Conservation (phyloP, 1,140 invertebrate species). For the Drosophila tsacasi region DNA sequence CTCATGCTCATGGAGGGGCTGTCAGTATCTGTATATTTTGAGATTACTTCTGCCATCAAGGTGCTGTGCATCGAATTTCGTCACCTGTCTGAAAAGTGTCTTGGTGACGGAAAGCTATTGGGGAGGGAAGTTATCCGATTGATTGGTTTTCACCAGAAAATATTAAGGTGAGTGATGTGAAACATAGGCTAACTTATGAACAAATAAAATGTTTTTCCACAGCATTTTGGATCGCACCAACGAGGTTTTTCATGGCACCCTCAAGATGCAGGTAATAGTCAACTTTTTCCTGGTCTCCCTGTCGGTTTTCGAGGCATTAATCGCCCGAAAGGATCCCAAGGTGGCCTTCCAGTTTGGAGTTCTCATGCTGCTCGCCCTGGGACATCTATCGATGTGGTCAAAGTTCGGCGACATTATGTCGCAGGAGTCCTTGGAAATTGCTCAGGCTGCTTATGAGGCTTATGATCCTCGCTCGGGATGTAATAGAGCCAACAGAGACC, state of each 20-base stretch:
- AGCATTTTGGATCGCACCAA: constrained; percentile 49
- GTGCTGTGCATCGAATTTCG: constrained; percentile 46
- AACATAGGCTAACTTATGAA: too few species aligned
- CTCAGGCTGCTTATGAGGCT: constrained; percentile 34
- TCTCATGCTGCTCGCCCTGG: constrained; percentile 39
- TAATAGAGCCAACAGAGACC: constrained; percentile 7
- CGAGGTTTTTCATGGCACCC: constrained; percentile 37
- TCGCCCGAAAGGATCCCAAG: constrained; percentile 29
- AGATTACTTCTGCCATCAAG: constrained; percentile 37
- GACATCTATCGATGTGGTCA: constrained; percentile 42
- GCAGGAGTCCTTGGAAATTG: constrained; percentile 34
- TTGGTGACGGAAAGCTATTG: background rate
- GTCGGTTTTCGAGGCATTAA: constrained; percentile 42
- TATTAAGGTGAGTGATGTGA: constrained; percentile 17
- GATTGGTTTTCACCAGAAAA: constrained; percentile 32
- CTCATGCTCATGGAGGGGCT: constrained; percentile 22
- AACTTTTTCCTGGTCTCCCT: constrained; percentile 40
- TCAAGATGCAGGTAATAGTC: constrained; percentile 43
- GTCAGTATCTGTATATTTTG: constrained; percentile 13
- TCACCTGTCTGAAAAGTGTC: background rate
- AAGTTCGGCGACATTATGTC: constrained; percentile 43
- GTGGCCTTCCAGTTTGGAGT: constrained; percentile 39
- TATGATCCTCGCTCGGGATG: constrained; percentile 26
- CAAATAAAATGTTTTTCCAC: background rate
- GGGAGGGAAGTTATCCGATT: constrained; percentile 2